Conservation (phyloP, 2,797 vertebrate genomes). For the Craterocephalus amniculus region DNA sequence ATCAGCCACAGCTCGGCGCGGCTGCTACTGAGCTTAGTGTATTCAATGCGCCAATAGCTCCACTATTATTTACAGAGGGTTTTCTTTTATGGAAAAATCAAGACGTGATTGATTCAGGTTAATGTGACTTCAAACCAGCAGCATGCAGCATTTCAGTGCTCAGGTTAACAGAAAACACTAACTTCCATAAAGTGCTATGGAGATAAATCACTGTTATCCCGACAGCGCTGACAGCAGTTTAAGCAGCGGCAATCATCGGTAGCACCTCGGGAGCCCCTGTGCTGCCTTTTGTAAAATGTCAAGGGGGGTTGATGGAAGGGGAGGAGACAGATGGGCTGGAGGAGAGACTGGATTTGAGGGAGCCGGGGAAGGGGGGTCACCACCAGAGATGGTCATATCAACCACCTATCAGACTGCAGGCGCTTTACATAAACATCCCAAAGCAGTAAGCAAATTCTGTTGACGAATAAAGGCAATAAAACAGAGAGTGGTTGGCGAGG, state of each 20-base stretch:
- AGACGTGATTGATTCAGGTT: constrained; percentile 87
- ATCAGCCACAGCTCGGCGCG: constrained; percentile 61
- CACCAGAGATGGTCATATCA: constrained; percentile 90
- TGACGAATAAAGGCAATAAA: constrained; percentile 97
- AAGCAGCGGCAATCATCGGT: constrained; percentile 93
- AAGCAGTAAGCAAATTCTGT: constrained; percentile 98
- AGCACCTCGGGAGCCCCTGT: constrained; percentile 90
- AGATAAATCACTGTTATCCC: constrained; percentile 99
- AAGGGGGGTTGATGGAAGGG: constrained; percentile 74
- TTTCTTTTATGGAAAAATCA: constrained; percentile 88
- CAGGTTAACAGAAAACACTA: constrained; percentile 89
- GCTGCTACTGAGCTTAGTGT: constrained; percentile 62
- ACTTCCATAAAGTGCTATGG: constrained; percentile 88
- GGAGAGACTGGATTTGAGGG: constrained; percentile 28
- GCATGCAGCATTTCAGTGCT: constrained; percentile 78
- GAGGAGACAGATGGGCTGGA: constrained; percentile 57
- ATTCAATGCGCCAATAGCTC: constrained; percentile 58
- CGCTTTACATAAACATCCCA: constrained; percentile 95
- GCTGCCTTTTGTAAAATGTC: constrained; percentile 95
- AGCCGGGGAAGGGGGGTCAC: constrained; percentile 40
- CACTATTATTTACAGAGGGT: constrained; percentile 83
- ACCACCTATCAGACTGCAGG: constrained; percentile 84
- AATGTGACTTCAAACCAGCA: constrained; percentile 82
- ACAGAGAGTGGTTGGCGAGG: constrained; percentile 89
- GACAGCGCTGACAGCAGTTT: constrained; percentile 97